Evolutionary conservation across 2,797 vertebrate species (phyloP).

Genomic region (Peromyscus eremicus): DNA sequence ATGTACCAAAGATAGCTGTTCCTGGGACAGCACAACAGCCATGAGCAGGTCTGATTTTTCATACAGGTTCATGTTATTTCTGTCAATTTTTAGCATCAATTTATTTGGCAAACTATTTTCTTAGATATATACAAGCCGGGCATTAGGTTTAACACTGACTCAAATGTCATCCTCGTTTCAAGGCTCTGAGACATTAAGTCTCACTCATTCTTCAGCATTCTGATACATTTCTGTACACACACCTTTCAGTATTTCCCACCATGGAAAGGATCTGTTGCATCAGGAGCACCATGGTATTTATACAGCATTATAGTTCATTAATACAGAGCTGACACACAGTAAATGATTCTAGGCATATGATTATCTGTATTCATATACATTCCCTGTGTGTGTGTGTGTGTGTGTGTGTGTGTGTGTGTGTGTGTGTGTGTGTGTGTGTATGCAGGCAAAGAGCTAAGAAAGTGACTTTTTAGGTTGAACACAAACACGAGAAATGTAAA

Average conservation of each 20-base stretch:
- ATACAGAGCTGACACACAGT: neutral
- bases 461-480: constrained; percentile 34
- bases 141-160: neutral
- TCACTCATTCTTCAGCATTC: neutral
- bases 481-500: constrained; percentile 39
- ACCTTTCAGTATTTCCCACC: neutral
- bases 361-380: neutral
- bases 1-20: neutral
- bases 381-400: neutral
- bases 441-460: neutral
- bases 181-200: neutral
- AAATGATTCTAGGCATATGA: neutral
- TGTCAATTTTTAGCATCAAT: neutral
- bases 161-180: neutral
- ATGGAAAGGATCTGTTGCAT: neutral
- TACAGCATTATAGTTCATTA: neutral
- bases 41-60: neutral
- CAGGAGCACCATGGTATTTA: neutral
- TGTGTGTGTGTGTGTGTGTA: neutral
- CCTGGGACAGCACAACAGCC: neutral
- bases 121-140: neutral
- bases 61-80: neutral
- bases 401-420: neutral
- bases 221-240: neutral
- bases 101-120: neutral